Percentiles rank a stretch among this genome's conserved stretches.
These are phyloP conservation scores for Drosophila pseudotakahashii DNA, from an alignment of 2,888 invertebrate species.

Conservation along the genomic window DNA sequence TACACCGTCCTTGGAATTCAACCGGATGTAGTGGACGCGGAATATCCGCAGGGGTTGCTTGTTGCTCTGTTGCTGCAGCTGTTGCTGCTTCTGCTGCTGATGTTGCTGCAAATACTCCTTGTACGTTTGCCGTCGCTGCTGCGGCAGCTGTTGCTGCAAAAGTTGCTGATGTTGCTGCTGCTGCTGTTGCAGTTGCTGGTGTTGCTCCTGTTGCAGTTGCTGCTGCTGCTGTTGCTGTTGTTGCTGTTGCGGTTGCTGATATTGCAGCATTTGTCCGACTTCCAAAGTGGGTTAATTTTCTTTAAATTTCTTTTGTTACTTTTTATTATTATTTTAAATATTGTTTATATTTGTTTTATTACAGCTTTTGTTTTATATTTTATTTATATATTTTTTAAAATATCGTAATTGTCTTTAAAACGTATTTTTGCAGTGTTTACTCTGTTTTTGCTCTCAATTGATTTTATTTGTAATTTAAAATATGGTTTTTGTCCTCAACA, in stretches of 20 bases:
- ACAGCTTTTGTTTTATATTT: neutral
- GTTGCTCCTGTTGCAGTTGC: conserved; percentile 49
- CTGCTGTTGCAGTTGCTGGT: conserved; percentile 49
- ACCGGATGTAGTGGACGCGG: conserved; percentile 78
- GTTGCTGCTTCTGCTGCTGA: conserved; percentile 50
- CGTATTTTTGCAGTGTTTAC: neutral
- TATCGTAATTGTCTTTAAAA: neutral
- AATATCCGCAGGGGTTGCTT: conserved; percentile 73
- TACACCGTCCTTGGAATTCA: conserved; percentile 79
- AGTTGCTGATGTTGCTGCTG: conserved; percentile 45
- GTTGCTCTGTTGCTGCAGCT: conserved; percentile 56
- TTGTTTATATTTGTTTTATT: neutral
- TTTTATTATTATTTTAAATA: neutral
- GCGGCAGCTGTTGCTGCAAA: conserved; percentile 57
- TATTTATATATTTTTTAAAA: neutral
- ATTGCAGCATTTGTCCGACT: conserved; percentile 69
- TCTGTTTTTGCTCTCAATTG: neutral
- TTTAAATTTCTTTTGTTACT: conserved; percentile 11
- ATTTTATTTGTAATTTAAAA: conserved; percentile 27
- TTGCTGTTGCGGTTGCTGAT: conserved; percentile 66
- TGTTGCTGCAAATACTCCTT: conserved; percentile 43
- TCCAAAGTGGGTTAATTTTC: conserved; percentile 14
- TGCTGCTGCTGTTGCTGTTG: conserved; percentile 54
- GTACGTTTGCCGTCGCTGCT: conserved; percentile 51
- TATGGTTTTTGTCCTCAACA: conserved; percentile 13